Base-by-base conservation (phyloP, 1,140 invertebrate species). In the Calliphora vicina region DNA sequence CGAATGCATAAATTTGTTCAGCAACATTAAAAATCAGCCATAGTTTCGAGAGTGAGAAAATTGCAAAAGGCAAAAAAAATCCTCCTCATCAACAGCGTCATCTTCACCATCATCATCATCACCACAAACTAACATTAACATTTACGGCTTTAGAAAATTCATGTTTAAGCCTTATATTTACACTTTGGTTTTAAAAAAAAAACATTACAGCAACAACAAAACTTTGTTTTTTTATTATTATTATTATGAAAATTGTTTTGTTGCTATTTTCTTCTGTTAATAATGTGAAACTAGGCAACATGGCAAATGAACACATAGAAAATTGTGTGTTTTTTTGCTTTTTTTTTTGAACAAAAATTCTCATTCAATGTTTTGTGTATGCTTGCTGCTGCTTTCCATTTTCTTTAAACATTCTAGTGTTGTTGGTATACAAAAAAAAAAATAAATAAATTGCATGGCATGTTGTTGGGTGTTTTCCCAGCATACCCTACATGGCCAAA, bases 251-350 rank as follows among this genome's bases (percentile, higher is more conserved):
- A 67, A 23, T 67, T 67, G 50, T 57, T 57, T 57, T 57, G 20
- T 67, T 67, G 20, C 23, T 67, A 23, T 67, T 67, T n/a, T 35
- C 12, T 9, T 73, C 12, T 15, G 13, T 74, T n/a, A 35, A 35
- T n/a, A 74, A 35, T 78, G 74, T 78, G 74, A 78, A 78, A 78
- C 42, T 23, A 78, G 35, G 74, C 74, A 78, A 78, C 74, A 78
- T 78, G 17, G 74, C 74, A 78, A 78, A 78, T 67, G n/a, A 23
- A 57, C 45, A 15, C 50, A 57, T 5, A 10, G 50, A 57, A 57
- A 57, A 57, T 57, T 15, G 13, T 57, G n/a, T 15, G 2, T 1
- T n/a, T n/a, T n/a, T n/a, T n/a, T n/a, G n/a, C n/a, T n/a, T n/a
- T n/a, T n/a, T n/a, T n/a, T n/a, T n/a, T 57, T 17, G 50, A 61